Evolutionary conservation across 2,113 vertebrate species (phyloP).

Genomic region (Amphilophus citrinellus): DNA sequence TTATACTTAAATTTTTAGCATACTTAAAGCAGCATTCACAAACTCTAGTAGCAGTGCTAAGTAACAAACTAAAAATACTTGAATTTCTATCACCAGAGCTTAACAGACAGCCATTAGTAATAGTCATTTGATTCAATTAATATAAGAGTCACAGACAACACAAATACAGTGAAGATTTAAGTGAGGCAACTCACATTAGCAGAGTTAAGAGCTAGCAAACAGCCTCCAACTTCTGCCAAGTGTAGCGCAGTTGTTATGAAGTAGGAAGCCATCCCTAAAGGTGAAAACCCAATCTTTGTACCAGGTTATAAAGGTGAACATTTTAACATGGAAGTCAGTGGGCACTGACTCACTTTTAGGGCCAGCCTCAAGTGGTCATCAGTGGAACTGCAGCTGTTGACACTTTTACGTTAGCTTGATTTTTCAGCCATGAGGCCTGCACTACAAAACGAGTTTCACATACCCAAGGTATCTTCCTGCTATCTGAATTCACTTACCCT

Average conservation of each 20-base stretch:
- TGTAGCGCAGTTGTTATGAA: background rate
- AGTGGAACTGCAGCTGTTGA: background rate
- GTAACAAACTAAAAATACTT: background rate
- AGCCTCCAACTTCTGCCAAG: background rate
- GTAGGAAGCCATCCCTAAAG: background rate
- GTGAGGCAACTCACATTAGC: background rate
- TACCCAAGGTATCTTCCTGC: background rate
- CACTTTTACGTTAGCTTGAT: background rate
- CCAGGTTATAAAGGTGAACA: background rate
- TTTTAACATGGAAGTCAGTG: background rate
- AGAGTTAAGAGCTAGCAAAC: background rate
- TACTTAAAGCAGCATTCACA: background rate
- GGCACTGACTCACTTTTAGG: background rate
- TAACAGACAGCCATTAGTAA: background rate
- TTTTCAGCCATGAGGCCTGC: background rate
- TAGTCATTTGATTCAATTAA: background rate
- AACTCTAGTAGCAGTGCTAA: background rate
- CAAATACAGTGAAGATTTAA: background rate
- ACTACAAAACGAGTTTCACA: slow-evolving; percentile 4
- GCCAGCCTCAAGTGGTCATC: background rate
- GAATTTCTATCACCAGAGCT: background rate
- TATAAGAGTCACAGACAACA: accelerated
- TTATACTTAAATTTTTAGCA: background rate
- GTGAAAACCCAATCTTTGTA: background rate
- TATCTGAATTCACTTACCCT: background rate